Evolutionary conservation across 2,113 vertebrate species (phyloP), one percentile per base, ranked within the genome.

Genomic region (Noturus placidus): DNA sequence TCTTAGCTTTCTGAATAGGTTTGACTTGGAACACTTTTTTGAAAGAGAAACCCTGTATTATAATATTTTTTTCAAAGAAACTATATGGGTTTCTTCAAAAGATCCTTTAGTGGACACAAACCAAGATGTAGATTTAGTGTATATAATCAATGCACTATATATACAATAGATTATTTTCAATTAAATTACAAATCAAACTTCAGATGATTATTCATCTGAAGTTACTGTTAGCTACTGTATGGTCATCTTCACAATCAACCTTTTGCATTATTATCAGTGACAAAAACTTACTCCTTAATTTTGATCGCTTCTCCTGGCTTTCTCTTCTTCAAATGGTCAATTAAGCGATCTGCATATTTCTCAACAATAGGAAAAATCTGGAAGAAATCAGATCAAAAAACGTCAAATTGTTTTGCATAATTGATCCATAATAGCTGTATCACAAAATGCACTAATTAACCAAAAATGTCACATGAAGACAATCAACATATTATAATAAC

Each of bases 251-350:
- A 4, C n/a, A 27, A 19, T 46, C 46, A 17, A n/a, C 2, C 22
- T 61, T 77, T 33, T 63, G 22, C 17, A 13, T 8, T 17, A n/a
- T 65, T 30, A 11, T 13, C n/a, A 30, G 5, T 61, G 27, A 17
- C 22, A 50, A 61, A 50, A 70, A 92, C 92, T 14, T 92, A 95
- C 95, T 92, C 50, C 92, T 95, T 95, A 9, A 94, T 30, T 22
- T 93, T 87, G 5, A 94, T 1, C 1, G 92, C 0, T 27, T 93
- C 92, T 9, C 92, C 79, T 82, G 82, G 33, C 88, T 93, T 87
- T 8, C 0, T 88, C 50, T 86, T 80, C 83, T 82, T 87, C 22
- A 95, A 89, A 80, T 92, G 92, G 27, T 91, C 67, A 30, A 92
- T 22, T 4, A 95, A 90, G 70, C 87, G 87, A 6, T 93, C 93